phyloP scores from a whole-genome alignment of 2,113 vertebrate species.

The Cyphomyrus discorhynchus region DNA sequence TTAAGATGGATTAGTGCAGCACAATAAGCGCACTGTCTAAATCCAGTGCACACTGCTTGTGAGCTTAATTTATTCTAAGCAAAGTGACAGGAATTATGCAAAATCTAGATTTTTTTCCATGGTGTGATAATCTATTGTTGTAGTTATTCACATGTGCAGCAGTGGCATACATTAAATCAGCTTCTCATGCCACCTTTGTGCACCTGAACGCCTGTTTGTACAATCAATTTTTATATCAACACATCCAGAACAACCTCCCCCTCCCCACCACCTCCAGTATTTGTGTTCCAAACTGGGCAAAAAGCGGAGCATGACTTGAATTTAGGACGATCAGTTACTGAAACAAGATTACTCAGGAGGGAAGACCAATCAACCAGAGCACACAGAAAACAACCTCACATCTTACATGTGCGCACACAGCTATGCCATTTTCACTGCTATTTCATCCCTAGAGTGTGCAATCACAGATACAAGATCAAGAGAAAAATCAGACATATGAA shows the following conservation, averaged over 20 bases:
- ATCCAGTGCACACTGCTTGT: not conserved
- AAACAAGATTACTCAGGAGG: not conserved
- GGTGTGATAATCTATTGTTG: not conserved
- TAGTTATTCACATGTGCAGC: not conserved
- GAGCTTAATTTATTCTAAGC: not conserved
- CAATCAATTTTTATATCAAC: not conserved
- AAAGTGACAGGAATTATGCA: not conserved
- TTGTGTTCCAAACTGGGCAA: not conserved
- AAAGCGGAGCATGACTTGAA: slow-evolving; percentile 8
- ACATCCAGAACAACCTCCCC: not conserved
- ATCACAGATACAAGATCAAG: not conserved
- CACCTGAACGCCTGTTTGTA: not conserved
- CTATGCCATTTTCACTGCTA: not conserved
- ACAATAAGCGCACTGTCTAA: not conserved
- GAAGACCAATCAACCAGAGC: not conserved
- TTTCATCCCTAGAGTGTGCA: not conserved
- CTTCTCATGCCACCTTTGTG: not conserved
- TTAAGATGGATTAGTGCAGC: not conserved
- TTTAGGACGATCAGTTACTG: not conserved
- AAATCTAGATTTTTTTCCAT: not conserved
- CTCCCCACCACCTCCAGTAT: not conserved
- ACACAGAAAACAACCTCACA: not conserved
- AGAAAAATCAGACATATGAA: not conserved
- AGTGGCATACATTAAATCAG: not conserved
- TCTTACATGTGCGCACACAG: not conserved